These are phyloP conservation scores for Apamea crenata DNA, from an alignment of 2,888 invertebrate species.

Conservation along the genomic window DNA sequence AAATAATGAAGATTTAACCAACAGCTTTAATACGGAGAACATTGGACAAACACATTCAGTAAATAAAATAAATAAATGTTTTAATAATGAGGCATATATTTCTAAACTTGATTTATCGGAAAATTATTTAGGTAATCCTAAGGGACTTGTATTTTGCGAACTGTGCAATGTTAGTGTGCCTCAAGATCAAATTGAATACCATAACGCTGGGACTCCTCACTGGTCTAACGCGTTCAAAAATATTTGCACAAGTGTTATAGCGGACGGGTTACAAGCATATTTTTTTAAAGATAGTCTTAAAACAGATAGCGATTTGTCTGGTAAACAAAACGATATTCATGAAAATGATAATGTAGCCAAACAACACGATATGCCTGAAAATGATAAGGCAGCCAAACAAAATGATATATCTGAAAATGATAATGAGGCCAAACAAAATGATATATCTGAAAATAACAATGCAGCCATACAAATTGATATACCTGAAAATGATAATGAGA, in stretches of 20 bases:
- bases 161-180: not conserved
- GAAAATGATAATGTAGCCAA: not conserved
- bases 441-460: not conserved
- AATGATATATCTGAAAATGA: not conserved
- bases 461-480: not conserved
- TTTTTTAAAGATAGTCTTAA: not conserved
- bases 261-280: not conserved
- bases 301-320: not conserved
- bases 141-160: not conserved
- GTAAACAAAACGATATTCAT: not conserved
- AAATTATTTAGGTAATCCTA: not conserved
- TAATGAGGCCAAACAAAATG: not conserved
- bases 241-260: not conserved
- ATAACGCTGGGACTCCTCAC: constrained; percentile 1
- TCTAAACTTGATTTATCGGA: not conserved
- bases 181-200: constrained; percentile 4
- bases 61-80: not conserved
- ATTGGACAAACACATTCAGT: not conserved
- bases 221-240: not conserved
- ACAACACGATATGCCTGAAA: not conserved
- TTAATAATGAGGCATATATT: not conserved
- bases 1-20: not conserved
- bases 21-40: not conserved
- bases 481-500: not conserved
- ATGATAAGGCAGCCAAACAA: not conserved